A percentile compares a stretch with the other conserved stretches of the same genome.
Conservation (phyloP, 2,888 invertebrate genomes). For the Sabellastarte sp. region DNA sequence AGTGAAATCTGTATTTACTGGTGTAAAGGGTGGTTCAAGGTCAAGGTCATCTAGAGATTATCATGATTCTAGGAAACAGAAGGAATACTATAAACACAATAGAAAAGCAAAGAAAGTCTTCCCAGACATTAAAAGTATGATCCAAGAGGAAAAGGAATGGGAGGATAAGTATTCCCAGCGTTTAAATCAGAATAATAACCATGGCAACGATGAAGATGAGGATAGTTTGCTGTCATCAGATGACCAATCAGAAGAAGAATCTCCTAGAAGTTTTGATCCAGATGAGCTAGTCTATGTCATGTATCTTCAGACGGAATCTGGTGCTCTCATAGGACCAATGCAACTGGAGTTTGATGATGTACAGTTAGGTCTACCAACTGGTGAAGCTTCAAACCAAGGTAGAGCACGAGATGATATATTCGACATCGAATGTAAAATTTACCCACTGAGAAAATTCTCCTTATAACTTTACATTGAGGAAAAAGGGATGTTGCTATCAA, state of each 20-base stretch:
- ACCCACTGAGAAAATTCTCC: too few species aligned
- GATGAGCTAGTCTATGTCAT: slow-evolving; percentile 33
- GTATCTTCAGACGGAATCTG: slow-evolving; percentile 44
- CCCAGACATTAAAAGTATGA: neutral
- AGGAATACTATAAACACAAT: neutral
- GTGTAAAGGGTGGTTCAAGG: too few species aligned
- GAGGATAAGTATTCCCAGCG: neutral
- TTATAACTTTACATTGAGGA: too few species aligned
- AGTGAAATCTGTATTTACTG: too few species aligned
- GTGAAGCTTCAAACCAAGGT: too few species aligned
- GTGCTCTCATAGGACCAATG: slow-evolving; percentile 45
- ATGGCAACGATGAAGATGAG: neutral
- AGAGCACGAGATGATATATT: too few species aligned
- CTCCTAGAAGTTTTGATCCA: neutral
- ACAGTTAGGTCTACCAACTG: slow-evolving; percentile 28
- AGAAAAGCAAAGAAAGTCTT: too few species aligned
- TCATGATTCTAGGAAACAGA: neutral
- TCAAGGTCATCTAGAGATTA: neutral
- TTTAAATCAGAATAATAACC: neutral
- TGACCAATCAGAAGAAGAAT: too few species aligned
- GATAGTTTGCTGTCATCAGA: too few species aligned
- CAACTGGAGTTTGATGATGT: slow-evolving; percentile 43
- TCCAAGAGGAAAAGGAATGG: neutral
- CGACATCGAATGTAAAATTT: too few species aligned
- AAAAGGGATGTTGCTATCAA: too few species aligned